Evolutionary conservation across 2,888 invertebrate genomes (phyloP), one percentile per base, ranked within the genome.

Genomic region (Macrosoma leucophasiata): DNA sequence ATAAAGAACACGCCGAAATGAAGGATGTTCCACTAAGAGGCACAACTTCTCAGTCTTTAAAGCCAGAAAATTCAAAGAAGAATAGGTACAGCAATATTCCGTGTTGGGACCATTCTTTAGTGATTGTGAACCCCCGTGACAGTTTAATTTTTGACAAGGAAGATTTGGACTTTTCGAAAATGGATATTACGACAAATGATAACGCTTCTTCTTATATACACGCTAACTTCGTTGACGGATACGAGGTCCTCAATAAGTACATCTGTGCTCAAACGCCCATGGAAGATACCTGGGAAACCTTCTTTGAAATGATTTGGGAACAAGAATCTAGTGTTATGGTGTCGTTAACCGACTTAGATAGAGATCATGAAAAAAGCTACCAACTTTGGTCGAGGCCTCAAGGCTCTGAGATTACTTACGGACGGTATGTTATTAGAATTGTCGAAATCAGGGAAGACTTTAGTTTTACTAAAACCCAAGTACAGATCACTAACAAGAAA

Each of bases 81-180:
- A 29, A 29, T 12, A 29, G 29, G 13, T 29, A 9, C 29, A 29
- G 29, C 13, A 19, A 29, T 20, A 29, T 29, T n/a, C 13, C 19
- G 29, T 29, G 29, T 29, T 29, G 19, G 19, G 20, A 29, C n/a
- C 19, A 19, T 29, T 29, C 20, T 8, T 8, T 8, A 29, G 29
- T 29, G 19, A 12, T 29, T 29, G 11, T 29, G 7, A 29, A 29
- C 18, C 6, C 17, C 12, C 29, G 18, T 24, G 24, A 24, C n/a
- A 24, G 24, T 13, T 6, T 12, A 24, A 6, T 9, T 10, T 24
- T 24, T 24, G 13, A 13, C 11, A 8, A 24, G 7, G 24, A 24
- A 11, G 20, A 20, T 20, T 20, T 8, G 20, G 20, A 20, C 9
- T 20, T 9, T n/a, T 24, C 12, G 11, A 8, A 24, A 8, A 24